Conservation (phyloP, 2,797 vertebrate genomes). For the Tauraco hartlaubi region DNA sequence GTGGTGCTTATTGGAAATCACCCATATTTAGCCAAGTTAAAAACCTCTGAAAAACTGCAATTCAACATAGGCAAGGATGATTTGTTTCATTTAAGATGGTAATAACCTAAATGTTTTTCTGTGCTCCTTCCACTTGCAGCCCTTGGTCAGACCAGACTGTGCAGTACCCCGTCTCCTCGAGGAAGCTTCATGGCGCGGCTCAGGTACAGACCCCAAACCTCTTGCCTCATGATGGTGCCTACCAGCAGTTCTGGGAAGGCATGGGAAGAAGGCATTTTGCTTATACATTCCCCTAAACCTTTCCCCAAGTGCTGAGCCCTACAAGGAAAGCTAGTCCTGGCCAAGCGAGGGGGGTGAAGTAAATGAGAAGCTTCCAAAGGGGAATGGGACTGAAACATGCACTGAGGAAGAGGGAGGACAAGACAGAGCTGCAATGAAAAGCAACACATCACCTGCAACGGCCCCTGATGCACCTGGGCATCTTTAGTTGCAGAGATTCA, state of each 20-base stretch:
- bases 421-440: not conserved
- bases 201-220: not conserved
- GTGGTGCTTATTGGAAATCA: not conserved
- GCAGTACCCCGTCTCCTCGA: fast-evolving
- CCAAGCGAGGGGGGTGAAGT: not conserved
- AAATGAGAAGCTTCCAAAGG: not conserved
- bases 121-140: not conserved
- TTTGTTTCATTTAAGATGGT: not conserved
- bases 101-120: not conserved
- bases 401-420: not conserved
- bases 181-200: not conserved
- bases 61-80: not conserved
- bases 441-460: not conserved
- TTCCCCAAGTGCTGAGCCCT: not conserved
- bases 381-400: not conserved
- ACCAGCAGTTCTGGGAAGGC: not conserved
- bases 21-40: not conserved
- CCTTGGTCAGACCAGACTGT: not conserved
- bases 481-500: not conserved
- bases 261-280: not conserved
- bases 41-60: not conserved
- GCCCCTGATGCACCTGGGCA: not conserved
- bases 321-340: not conserved
- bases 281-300: not conserved
- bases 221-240: not conserved